A percentile compares a stretch with the other conserved stretches of the same genome.
Evolutionary conservation across 2,888 invertebrate species (phyloP).

Genomic region (Margaritifera margaritifera): DNA sequence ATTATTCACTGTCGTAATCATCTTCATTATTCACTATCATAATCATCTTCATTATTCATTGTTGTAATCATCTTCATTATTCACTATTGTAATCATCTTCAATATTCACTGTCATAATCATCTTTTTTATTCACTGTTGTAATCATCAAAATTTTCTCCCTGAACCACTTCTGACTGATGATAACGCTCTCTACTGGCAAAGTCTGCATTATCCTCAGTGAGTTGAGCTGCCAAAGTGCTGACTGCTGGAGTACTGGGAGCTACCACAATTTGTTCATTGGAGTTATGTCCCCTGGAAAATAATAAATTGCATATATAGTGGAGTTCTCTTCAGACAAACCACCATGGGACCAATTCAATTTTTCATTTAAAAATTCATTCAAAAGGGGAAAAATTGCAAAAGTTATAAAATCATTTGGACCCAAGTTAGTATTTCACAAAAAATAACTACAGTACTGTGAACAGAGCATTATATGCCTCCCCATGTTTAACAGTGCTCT

Average conservation of each 20-base stretch:
- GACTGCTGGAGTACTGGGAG: slow-evolving; percentile 70
- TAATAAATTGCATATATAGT: slow-evolving; percentile 2
- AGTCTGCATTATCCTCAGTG: slow-evolving; percentile 96
- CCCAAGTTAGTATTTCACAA: too few relatives aligned
- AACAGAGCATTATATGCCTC: too few relatives aligned
- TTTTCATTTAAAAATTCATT: too few relatives aligned
- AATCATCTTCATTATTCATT: too few relatives aligned
- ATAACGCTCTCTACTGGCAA: slow-evolving; percentile 91
- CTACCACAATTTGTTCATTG: slow-evolving; percentile 72
- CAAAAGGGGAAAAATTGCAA: not conserved
- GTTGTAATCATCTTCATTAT: too few relatives aligned
- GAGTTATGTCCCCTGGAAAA: slow-evolving; percentile 57
- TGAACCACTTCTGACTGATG: slow-evolving; percentile 80
- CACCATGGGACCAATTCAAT: too few relatives aligned
- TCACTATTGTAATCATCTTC: too few relatives aligned
- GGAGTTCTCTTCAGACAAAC: not conserved
- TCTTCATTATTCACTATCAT: too few relatives aligned
- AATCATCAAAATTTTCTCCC: slow-evolving; percentile 71
- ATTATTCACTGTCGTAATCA: too few relatives aligned
- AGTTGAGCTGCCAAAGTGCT: slow-evolving; percentile 87
- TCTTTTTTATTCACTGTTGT: slow-evolving; percentile 48
- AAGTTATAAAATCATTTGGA: not conserved
- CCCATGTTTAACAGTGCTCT: too few relatives aligned
- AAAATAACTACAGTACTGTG: too few relatives aligned
- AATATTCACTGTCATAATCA: too few relatives aligned